phyloP scores from a whole-genome alignment of 2,113 vertebrate genomes.

The Myxocyprinus asiaticus region DNA sequence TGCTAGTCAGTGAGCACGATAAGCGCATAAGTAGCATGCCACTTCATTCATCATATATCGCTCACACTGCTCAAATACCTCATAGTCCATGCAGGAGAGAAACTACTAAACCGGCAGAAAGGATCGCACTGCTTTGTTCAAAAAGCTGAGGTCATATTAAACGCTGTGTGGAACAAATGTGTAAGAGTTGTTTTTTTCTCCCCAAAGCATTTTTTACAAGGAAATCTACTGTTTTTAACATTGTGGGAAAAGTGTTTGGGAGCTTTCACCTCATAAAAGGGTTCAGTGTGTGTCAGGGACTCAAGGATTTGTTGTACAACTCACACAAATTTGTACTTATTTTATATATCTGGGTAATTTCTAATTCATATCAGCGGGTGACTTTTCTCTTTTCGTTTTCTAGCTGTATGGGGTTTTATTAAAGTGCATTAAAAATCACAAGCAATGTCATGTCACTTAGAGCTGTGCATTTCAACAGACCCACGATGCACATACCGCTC shows the following conservation, averaged over 20 bases:
- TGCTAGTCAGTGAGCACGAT: constrained; percentile 97
- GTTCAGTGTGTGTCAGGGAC: constrained; percentile 21
- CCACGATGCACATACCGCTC: constrained; percentile 58
- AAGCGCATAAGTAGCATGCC: constrained; percentile 97
- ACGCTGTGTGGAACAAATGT: constrained; percentile 55
- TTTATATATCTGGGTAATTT: constrained; percentile 57
- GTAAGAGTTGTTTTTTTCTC: not conserved
- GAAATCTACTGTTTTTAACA: constrained; percentile 17
- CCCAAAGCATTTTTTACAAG: constrained; percentile 1
- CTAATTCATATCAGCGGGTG: constrained; percentile 44
- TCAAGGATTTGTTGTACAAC: not conserved
- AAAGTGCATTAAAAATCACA: constrained; percentile 82
- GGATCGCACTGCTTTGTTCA: constrained; percentile 62
- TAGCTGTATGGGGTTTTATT: constrained; percentile 71
- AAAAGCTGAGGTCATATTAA: constrained; percentile 79
- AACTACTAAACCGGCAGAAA: constrained; percentile 83
- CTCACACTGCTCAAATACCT: constrained; percentile 95
- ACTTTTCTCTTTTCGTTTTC: not conserved
- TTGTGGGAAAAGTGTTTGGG: constrained; percentile 9
- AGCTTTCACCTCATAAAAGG: not conserved
- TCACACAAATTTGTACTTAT: constrained; percentile 41
- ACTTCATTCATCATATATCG: constrained; percentile 99
- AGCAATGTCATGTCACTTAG: constrained; percentile 76
- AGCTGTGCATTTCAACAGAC: constrained; percentile 69
- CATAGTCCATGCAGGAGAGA: constrained; percentile 86